phyloP scores from a whole-genome alignment of 2,113 vertebrate species.

The Fulmarus glacialis region DNA sequence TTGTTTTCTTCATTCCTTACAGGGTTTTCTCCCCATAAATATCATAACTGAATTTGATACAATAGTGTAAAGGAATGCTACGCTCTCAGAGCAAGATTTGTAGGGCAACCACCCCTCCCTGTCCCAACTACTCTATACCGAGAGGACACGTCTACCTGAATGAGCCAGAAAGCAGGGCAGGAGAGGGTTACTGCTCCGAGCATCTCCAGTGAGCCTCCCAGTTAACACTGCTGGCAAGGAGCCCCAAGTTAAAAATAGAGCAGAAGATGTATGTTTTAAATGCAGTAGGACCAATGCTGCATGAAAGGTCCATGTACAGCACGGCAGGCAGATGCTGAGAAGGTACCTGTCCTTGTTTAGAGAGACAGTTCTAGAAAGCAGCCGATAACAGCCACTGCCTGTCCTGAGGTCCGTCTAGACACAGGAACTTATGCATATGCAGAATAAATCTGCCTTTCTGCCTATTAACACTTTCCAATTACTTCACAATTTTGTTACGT shows the following conservation, averaged over 20 bases:
- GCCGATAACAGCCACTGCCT: not conserved
- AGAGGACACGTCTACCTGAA: not conserved
- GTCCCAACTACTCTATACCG: accelerated
- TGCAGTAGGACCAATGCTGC: not conserved
- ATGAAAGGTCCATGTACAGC: accelerated
- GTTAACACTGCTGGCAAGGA: not conserved
- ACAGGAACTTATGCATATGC: accelerated
- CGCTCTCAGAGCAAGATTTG: not conserved
- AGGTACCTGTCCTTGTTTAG: not conserved
- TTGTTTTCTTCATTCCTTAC: not conserved
- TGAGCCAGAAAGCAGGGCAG: not conserved
- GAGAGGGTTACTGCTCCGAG: not conserved
- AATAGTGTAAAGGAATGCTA: not conserved
- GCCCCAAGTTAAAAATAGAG: not conserved
- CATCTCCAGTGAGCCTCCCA: not conserved
- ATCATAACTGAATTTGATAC: accelerated
- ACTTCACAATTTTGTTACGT: not conserved
- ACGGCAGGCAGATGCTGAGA: not conserved
- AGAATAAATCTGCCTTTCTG: not conserved
- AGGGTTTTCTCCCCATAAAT: not conserved
- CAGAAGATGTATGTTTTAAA: not conserved
- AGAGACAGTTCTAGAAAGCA: not conserved
- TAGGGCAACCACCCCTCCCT: not conserved
- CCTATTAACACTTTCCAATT: not conserved
- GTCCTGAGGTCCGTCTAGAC: not conserved